phyloP scores from a whole-genome alignment of 2,797 vertebrate genomes.

The Cyclura pinguis region DNA sequence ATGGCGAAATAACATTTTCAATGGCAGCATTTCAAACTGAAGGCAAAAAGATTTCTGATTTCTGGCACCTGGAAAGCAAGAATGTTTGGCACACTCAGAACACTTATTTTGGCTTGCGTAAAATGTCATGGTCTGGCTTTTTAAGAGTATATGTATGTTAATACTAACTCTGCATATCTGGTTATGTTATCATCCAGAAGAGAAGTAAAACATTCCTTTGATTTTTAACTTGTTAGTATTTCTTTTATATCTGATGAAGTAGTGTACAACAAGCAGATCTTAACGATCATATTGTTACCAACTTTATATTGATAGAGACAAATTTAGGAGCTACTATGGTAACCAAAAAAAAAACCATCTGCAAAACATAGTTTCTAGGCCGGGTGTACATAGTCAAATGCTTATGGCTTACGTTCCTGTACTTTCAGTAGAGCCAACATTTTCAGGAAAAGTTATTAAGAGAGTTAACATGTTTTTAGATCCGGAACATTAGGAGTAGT shows the following conservation, averaged over 20 bases:
- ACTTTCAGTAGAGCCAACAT: slow-evolving; percentile 42
- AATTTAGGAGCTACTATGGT: slow-evolving; percentile 58
- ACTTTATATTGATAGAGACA: slow-evolving; percentile 64
- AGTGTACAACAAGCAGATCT: slow-evolving; percentile 60
- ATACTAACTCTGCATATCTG: slow-evolving; percentile 43
- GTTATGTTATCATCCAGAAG: slow-evolving; percentile 50
- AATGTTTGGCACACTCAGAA: slow-evolving; percentile 33
- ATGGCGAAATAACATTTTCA: not conserved
- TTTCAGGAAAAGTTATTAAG: slow-evolving; percentile 62
- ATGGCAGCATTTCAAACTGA: slow-evolving; percentile 33
- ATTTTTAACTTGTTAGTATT: slow-evolving; percentile 60
- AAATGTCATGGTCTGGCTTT: slow-evolving; percentile 44
- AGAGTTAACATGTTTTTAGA: slow-evolving; percentile 38
- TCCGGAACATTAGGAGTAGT: slow-evolving; percentile 56
- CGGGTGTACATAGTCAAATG: slow-evolving; percentile 45
- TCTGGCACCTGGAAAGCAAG: slow-evolving; percentile 49
- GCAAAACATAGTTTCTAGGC: slow-evolving; percentile 68
- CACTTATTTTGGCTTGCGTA: slow-evolving; percentile 53
- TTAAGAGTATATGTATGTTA: slow-evolving; percentile 46
- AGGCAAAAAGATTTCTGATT: slow-evolving; percentile 12
- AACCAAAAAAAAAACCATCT: slow-evolving; percentile 69
- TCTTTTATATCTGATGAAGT: slow-evolving; percentile 58
- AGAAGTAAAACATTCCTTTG: slow-evolving; percentile 48
- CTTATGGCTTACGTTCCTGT: slow-evolving; percentile 46
- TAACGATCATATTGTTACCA: slow-evolving; percentile 54